phyloP scores from a whole-genome alignment of 2,113 vertebrate genomes.

The Pteropus alecto region DNA sequence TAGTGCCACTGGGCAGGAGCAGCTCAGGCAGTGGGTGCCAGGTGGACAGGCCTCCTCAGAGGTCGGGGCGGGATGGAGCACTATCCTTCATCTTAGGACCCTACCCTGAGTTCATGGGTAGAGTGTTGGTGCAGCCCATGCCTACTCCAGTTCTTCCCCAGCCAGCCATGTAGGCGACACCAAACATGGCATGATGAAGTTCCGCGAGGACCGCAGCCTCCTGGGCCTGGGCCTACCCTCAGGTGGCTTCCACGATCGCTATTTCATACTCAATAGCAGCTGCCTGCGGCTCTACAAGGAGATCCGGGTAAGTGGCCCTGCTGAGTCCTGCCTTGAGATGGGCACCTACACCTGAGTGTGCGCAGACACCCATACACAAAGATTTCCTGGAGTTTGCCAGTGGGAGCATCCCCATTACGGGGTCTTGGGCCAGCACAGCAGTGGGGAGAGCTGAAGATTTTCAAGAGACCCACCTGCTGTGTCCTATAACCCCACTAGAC shows the following conservation, averaged over 20 bases:
- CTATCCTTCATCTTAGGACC: not conserved
- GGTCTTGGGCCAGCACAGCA: not conserved
- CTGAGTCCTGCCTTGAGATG: not conserved
- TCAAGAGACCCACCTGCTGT: not conserved
- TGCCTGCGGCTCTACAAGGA: constrained; percentile 95
- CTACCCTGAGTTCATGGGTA: too few species aligned
- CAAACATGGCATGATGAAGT: constrained; percentile 95
- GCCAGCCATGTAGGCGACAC: constrained; percentile 89
- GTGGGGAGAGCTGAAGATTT: not conserved
- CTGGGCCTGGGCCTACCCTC: constrained; percentile 87
- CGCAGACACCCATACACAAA: not conserved
- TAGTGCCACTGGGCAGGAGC: not conserved
- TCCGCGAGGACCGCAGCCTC: constrained; percentile 91
- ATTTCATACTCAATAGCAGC: constrained; percentile 92
- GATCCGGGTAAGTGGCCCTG: constrained; percentile 86
- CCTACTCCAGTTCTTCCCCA: constrained; percentile 67
- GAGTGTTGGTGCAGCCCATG: not conserved
- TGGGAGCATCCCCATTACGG: accelerated
- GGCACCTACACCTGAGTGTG: not conserved
- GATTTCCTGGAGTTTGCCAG: not conserved
- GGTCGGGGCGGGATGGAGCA: not conserved
- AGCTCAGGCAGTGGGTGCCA: not conserved
- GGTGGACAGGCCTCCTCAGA: not conserved
- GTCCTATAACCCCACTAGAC: not conserved
- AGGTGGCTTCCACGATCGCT: constrained; percentile 92